A percentile compares a stretch with the other conserved stretches of the same genome.
Evolutionary conservation across 1,140 invertebrate species (phyloP).

Genomic region (Apis laboriosa): DNA sequence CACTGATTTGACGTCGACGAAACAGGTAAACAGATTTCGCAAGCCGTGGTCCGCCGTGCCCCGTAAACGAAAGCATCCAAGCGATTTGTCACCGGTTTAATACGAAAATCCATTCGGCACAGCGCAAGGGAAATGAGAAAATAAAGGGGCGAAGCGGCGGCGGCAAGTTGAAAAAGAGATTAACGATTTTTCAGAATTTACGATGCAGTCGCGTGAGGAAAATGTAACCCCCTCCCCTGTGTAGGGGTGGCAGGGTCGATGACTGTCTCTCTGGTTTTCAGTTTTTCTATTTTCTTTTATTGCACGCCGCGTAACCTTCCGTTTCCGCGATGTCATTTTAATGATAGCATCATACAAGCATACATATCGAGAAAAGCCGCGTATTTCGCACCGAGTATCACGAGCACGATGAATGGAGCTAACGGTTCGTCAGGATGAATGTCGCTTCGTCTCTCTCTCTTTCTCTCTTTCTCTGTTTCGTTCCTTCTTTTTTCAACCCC

Average conservation of each 20-base stretch:
- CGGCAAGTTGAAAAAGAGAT: constrained; percentile 7
- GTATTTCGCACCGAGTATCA: constrained; percentile 57
- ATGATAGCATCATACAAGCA: constrained; percentile 65
- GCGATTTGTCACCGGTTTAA: constrained; percentile 49
- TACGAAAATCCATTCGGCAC: constrained; percentile 50
- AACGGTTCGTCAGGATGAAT: constrained; percentile 71
- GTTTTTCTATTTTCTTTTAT: constrained; percentile 36
- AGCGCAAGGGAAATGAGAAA: constrained; percentile 69
- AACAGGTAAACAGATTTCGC: constrained; percentile 14
- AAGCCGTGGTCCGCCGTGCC: not conserved
- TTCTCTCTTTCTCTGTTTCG: not conserved
- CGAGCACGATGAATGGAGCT: constrained; percentile 69
- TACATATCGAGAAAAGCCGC: constrained; percentile 55
- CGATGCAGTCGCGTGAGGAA: constrained; percentile 44
- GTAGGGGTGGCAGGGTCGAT: constrained; percentile 27
- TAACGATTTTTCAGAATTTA: constrained; percentile 63
- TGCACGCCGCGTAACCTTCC: constrained; percentile 36
- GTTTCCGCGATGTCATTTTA: constrained; percentile 68
- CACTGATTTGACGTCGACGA: not conserved
- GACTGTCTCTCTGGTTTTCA: constrained; percentile 50
- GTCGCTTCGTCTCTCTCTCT: constrained; percentile 39
- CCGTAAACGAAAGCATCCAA: not conserved
- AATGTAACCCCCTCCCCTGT: constrained; percentile 24
- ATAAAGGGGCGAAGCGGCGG: constrained; percentile 20
- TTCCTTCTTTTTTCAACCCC: not conserved